Evolutionary conservation across 2,888 invertebrate genomes (phyloP), one percentile per base, ranked within the genome.

Genomic region (Tetranychus truncatus): DNA sequence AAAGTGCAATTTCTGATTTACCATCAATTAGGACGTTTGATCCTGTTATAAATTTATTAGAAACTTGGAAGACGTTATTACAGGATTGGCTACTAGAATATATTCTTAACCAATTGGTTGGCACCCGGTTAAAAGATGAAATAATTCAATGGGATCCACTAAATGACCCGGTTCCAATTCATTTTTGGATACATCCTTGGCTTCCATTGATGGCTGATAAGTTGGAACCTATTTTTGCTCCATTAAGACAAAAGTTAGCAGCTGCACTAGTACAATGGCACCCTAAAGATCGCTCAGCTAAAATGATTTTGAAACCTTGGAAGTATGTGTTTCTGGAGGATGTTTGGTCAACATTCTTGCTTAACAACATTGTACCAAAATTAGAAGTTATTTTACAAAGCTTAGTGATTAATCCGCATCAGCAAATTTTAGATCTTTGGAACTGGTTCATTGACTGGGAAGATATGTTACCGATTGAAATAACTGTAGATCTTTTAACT

Each of bases 111-210:
- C 89, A 92, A 79, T 84, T 89, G 73, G 86, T 96, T 74, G 84
- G 92, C 80, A 92, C 93, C 0, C 78, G 81, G 72, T 78, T 85
- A 15, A 83, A 85, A 77, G 83, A 86, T 0, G 92, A 90, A 79
- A 94, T 94, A 0, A 87, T 90, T 71, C 87, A 87, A 75, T 97
- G 99, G 99, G 92, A 99, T 85, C 99, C 99, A 1, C 86, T 95
- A 1, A 90, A 90, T 0, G 97, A 99, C 82, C 91, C 91, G 0
- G 88, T 94, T 78, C 97, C 97, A 18, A 91, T 99, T 78, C 96
- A 99, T 83, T 88, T 89, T 6, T 99, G 99, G 99, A 88, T 96
- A 77, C 89, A 95, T 82, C 97, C 97, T 0, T 99, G 99, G 99
- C 87, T 95, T 77, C 89, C 89, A 0, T 83, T 92, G 8, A 87